These are phyloP conservation scores for Auanema sp. DNA, from an alignment of 2,888 invertebrate species.

Conservation along the genomic window DNA sequence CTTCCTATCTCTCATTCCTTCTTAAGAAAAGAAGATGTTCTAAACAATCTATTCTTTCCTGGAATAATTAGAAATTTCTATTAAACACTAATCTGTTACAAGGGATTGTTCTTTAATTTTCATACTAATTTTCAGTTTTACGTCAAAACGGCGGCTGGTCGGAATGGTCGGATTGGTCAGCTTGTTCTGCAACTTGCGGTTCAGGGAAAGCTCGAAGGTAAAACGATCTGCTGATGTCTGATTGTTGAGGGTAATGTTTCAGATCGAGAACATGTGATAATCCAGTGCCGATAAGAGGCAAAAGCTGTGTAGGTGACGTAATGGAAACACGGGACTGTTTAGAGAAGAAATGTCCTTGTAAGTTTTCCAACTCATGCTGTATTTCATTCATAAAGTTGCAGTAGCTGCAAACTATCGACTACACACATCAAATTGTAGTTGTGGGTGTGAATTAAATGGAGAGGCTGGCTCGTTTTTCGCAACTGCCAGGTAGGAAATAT, in stretches of 20 bases:
- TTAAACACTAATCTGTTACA: neutral
- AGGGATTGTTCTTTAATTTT: constrained; percentile 2
- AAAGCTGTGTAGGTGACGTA: constrained; percentile 46
- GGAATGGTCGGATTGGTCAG: constrained; percentile 46
- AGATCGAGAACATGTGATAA: constrained; percentile 41
- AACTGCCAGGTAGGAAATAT: constrained; percentile 24
- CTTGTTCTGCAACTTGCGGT: constrained; percentile 49
- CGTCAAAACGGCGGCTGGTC: constrained; percentile 52
- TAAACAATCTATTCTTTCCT: neutral
- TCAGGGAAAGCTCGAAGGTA: constrained; percentile 33
- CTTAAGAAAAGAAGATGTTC: neutral
- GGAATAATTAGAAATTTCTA: constrained; percentile 3
- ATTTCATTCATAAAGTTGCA: constrained; percentile 1
- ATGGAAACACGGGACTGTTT: constrained; percentile 43
- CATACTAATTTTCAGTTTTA: constrained; percentile 39
- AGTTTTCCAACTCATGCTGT: neutral
- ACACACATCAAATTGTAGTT: constrained; percentile 42
- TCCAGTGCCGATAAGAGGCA: constrained; percentile 47
- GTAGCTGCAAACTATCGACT: constrained; percentile 34
- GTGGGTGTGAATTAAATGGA: constrained; percentile 42
- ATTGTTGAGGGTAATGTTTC: neutral
- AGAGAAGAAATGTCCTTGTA: constrained; percentile 39
- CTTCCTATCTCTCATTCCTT: too few relatives aligned
- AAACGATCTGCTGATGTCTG: neutral
- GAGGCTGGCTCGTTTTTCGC: constrained; percentile 47